Evolutionary conservation across 1,140 invertebrate species (phyloP), one percentile per base, ranked within the genome.

Genomic region (Eciton burchellii): DNA sequence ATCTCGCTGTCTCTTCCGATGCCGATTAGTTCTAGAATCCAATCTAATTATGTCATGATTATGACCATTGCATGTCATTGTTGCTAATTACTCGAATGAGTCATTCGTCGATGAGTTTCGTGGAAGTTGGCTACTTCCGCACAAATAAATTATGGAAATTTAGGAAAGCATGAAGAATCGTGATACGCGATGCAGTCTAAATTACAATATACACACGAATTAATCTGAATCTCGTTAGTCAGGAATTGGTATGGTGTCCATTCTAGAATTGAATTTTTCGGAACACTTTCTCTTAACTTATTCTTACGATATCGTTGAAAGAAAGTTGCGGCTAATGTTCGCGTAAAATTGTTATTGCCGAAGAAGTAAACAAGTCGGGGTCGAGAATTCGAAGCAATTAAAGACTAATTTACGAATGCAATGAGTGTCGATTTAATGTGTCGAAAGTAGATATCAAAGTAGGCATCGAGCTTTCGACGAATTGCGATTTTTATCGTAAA

Each of bases 401-500:
- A 45, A 54, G 49, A 54, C 8, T 29, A 68, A 35, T 54, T 56
- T 43, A 3, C 47, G 16, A 41, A 21, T 26, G 24, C 21, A 14
- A 45, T 59, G 4, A 56, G 6, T 56, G 29, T 49, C 14, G 26
- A 68, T 29, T 77, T 54, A 68, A 68, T 77, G 68, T 68, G 63
- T n/a, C 49, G 41, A 70, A 45, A 57, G 16, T 62, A 68, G 26
- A 16, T 24, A 26, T 77, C 49, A 9, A 14, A n/a, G 68, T 57
- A 79, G n/a, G n/a, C 63, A 35, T 49, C 21, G n/a, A n/a, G n/a
- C n/a, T n/a, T 6, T 70, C 21, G 8, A 79, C 70, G 74, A 79
- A n/a, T 45, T 24, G 63, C 24, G 49, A 79, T 79, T 79, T 21
- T 70, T 70, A 70, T 79, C 74, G 24, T 41, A 45, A 79, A 70